A percentile compares a stretch with the other conserved stretches of the same genome.
These are phyloP conservation scores for Ochropacha duplaris DNA, from an alignment of 2,888 invertebrate genomes.

Conservation along the genomic window DNA sequence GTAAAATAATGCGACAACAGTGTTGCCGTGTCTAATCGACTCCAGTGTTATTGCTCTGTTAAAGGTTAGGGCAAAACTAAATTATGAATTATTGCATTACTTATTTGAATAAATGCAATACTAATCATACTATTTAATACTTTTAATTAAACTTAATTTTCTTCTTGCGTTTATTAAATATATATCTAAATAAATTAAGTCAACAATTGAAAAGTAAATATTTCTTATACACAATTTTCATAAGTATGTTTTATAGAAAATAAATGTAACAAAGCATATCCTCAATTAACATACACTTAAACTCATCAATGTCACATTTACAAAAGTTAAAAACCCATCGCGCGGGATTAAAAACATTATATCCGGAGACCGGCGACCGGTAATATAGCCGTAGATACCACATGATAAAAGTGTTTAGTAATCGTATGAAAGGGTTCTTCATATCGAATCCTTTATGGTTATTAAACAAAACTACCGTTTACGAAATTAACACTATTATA, in stretches of 20 bases:
- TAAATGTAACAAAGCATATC: not conserved
- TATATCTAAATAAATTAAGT: no score
- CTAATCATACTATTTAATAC: not conserved
- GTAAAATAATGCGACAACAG: constrained; percentile 27
- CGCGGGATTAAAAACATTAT: constrained; percentile 21
- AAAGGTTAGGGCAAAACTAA: constrained; percentile 30
- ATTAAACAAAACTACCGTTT: constrained; percentile 54
- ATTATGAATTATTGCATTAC: constrained; percentile 3
- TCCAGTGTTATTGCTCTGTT: constrained; percentile 16
- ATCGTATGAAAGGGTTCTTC: constrained; percentile 24
- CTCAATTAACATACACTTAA: no score
- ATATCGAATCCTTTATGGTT: constrained; percentile 46
- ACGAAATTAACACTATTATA: constrained; percentile 69
- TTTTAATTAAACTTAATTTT: no score
- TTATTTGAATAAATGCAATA: not conserved
- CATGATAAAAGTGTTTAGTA: not conserved
- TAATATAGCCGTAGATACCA: constrained; percentile 11
- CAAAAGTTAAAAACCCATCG: constrained; percentile 15
- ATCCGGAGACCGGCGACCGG: constrained; percentile 13
- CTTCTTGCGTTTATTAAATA: no score
- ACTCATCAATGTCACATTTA: constrained; percentile 8
- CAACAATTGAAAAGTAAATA: no score
- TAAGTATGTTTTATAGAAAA: not conserved
- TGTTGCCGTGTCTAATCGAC: constrained; percentile 32
- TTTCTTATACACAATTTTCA: no score